phyloP scores from a whole-genome alignment of 1,140 invertebrate species.

The Cotesia chilonis region DNA sequence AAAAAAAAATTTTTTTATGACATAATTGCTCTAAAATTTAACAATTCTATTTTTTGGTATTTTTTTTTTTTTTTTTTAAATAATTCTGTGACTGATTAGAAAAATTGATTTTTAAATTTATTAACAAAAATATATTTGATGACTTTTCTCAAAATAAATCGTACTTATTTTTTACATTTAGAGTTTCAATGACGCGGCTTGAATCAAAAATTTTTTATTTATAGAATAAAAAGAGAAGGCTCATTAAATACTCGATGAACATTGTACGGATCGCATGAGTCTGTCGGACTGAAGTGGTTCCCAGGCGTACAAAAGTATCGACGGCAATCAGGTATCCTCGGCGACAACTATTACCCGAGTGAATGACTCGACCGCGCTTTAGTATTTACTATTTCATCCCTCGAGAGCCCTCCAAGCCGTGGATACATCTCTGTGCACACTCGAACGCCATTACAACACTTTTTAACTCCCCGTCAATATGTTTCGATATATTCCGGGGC shows the following conservation, averaged over 20 bases:
- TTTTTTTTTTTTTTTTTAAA: no score
- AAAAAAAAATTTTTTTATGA: no score
- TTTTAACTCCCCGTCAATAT: conserved; percentile 55
- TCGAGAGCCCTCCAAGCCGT: conserved; percentile 36
- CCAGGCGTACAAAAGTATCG: conserved; percentile 52
- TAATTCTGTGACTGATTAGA: no score
- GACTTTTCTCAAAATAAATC: no score
- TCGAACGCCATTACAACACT: conserved; percentile 47
- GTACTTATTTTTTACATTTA: no score
- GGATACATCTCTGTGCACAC: conserved; percentile 37
- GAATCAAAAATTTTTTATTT: no score
- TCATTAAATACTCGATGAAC: conserved; percentile 36
- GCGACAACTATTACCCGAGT: conserved; percentile 57
- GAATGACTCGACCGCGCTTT: conserved; percentile 53
- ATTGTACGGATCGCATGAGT: conserved; percentile 19
- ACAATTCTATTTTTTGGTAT: no score
- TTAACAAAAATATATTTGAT: no score
- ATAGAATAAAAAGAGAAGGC: conserved; percentile 25
- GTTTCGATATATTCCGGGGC: conserved; percentile 49
- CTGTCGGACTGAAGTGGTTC: conserved; percentile 49
- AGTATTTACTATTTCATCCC: conserved; percentile 60
- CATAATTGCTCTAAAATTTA: no score
- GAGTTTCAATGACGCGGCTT: no score
- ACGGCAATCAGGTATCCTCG: conserved; percentile 39
- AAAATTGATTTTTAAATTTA: no score